phyloP scores from a whole-genome alignment of 2,113 vertebrate genomes.

The Oxyura jamaicensis region DNA sequence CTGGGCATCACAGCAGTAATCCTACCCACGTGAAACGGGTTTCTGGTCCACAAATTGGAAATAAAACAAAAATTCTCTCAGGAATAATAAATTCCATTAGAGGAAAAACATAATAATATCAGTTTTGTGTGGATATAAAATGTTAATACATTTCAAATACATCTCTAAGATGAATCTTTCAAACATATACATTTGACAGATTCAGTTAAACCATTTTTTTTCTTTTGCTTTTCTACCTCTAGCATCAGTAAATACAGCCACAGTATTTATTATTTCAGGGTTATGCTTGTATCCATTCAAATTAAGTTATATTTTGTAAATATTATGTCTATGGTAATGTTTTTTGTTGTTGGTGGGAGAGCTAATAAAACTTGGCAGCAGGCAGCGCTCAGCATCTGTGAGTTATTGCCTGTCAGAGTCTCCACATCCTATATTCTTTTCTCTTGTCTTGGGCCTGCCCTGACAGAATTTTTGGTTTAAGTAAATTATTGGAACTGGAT shows the following conservation, averaged over 20 bases:
- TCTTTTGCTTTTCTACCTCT: not conserved
- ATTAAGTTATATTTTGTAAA: not conserved
- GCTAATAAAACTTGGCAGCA: not conserved
- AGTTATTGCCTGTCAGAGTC: not conserved
- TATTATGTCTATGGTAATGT: not conserved
- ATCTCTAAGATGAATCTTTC: not conserved
- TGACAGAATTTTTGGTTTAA: not conserved
- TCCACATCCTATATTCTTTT: not conserved
- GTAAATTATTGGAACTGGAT: not conserved
- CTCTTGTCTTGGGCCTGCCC: not conserved
- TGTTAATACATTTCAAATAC: not conserved
- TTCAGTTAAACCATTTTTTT: not conserved
- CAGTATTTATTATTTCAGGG: not conserved
- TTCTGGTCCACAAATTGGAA: too few species aligned
- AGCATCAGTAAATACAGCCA: not conserved
- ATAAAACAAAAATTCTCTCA: too few species aligned
- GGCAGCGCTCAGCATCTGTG: not conserved
- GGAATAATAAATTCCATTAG: too few species aligned
- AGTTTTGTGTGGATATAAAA: not conserved
- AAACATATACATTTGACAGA: not conserved
- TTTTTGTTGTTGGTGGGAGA: not conserved
- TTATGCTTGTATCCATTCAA: not conserved
- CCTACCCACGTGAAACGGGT: too few species aligned
- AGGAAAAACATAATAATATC: too few species aligned
- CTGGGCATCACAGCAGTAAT: too few species aligned